phyloP scores from a whole-genome alignment of 2,888 invertebrate species.

The Limnephilus marmoratus region DNA sequence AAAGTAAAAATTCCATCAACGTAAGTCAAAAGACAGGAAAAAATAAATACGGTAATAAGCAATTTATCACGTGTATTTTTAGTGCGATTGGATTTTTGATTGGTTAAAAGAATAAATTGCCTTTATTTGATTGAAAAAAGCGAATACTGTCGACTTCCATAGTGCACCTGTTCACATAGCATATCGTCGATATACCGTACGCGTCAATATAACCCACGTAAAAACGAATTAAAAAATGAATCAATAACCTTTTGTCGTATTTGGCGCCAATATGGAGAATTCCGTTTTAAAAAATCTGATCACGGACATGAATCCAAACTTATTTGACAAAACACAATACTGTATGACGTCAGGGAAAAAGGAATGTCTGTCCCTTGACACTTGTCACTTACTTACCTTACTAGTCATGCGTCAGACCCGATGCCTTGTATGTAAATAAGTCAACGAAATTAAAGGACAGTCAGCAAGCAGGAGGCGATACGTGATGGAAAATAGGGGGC shows the following conservation, averaged over 20 bases:
- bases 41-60: background rate
- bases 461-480: background rate
- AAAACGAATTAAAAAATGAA: background rate
- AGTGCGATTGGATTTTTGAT: background rate
- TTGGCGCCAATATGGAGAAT: background rate
- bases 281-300: background rate
- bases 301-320: background rate
- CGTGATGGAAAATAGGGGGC: background rate
- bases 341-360: background rate
- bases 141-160: background rate
- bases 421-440: conserved; percentile 4
- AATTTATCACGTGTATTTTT: background rate
- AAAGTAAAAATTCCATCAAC: background rate
- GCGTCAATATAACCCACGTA: background rate
- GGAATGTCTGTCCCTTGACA: background rate
- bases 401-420: background rate
- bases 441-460: conserved; percentile 7
- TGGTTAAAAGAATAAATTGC: background rate
- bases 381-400: background rate
- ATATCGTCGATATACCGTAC: background rate
- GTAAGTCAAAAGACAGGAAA: background rate
- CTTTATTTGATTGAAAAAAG: background rate
- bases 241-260: background rate
- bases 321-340: background rate
- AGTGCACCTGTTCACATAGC: background rate